These are phyloP conservation scores for Drosophila niveifrons DNA, from an alignment of 2,888 invertebrate species.

Conservation along the genomic window DNA sequence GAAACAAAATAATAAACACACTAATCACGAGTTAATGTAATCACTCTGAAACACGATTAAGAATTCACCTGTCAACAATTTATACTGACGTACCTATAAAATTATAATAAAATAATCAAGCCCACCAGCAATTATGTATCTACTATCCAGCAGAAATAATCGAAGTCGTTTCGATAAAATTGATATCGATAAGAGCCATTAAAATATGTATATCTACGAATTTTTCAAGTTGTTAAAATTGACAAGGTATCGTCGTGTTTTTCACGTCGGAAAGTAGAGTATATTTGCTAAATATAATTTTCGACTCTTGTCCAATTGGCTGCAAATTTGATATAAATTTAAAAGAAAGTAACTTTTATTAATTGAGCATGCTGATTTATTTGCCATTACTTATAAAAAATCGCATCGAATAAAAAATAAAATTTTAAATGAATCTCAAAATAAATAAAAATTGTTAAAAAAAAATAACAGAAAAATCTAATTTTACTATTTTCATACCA, in stretches of 20 bases:
- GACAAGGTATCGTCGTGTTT: constrained; percentile 8
- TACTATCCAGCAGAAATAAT: constrained; percentile 59
- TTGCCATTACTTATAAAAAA: no score
- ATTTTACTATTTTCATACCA: no score
- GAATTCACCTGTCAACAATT: constrained; percentile 17
- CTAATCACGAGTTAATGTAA: not conserved
- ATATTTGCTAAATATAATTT: no score
- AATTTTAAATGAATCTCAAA: no score
- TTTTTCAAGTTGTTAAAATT: not conserved
- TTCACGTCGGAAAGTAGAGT: not conserved
- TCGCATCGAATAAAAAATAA: no score
- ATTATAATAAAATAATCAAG: constrained; percentile 71
- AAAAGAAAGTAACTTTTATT: no score
- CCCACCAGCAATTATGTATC: constrained; percentile 74
- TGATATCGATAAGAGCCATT: constrained; percentile 32
- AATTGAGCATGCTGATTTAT: no score
- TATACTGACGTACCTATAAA: constrained; percentile 59
- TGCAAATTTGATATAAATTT: no score
- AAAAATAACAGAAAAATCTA: no score
- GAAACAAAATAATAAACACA: not conserved
- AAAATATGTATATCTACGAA: constrained; percentile 13
- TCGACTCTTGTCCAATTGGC: no score
- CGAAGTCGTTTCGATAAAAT: constrained; percentile 43
- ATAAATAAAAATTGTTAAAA: no score
- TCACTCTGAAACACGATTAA: constrained; percentile 1